A percentile compares a stretch with the other conserved stretches of the same genome.
Evolutionary conservation across 2,888 invertebrate genomes (phyloP).

Genomic region (Barypeithes pellucidus): DNA sequence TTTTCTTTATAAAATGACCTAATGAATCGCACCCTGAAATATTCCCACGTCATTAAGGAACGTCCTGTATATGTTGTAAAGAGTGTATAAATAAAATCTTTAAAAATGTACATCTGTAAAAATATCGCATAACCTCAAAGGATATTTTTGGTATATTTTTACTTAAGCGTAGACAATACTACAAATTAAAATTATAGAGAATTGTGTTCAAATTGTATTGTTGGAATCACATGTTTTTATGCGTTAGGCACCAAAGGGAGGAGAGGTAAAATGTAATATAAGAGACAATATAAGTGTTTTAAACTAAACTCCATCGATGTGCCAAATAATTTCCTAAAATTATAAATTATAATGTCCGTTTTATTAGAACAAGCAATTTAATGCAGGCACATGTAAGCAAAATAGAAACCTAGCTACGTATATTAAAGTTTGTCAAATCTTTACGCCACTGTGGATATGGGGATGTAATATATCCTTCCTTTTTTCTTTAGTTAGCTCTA

Average conservation of each 20-base stretch:
- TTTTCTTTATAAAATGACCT: no score
- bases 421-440: background rate
- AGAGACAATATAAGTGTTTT: background rate
- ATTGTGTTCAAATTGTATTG: slow-evolving; percentile 43
- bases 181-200: slow-evolving; percentile 21
- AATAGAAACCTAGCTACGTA: no score
- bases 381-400: background rate
- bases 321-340: slow-evolving; percentile 10
- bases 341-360: background rate
- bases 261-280: background rate
- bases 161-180: slow-evolving; percentile 46
- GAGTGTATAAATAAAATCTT: slow-evolving; percentile 8
- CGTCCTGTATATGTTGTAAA: slow-evolving; percentile 15
- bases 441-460: no score
- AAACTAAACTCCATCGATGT: background rate
- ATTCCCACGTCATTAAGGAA: no score
- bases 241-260: slow-evolving; percentile 38
- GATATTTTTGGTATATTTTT: slow-evolving; percentile 54
- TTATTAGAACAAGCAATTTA: slow-evolving; percentile 2
- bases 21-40: no score
- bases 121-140: slow-evolving; percentile 42
- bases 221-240: slow-evolving; percentile 39
- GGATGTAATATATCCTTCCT: no score
- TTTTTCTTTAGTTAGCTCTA: no score
- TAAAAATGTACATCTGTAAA: slow-evolving; percentile 34